phyloP scores from a whole-genome alignment of 2,888 invertebrate species.

The Gibbula magus region DNA sequence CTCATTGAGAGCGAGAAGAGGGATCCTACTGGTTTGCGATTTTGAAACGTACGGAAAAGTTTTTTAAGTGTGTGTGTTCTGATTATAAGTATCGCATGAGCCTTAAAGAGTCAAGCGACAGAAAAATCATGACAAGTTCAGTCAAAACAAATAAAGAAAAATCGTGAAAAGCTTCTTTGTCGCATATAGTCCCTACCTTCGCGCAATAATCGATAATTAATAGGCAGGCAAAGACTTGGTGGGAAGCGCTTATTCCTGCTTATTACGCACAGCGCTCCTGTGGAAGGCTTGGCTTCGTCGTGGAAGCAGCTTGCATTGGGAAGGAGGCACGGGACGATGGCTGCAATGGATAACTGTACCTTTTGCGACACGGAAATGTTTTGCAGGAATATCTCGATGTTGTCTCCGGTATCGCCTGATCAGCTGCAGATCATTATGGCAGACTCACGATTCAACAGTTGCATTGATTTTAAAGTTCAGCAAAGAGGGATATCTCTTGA shows the following conservation, averaged over 20 bases:
- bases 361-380: not conserved
- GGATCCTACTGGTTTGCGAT: no score
- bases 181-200: no score
- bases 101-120: no score
- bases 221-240: not conserved
- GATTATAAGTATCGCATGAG: no score
- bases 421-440: not conserved
- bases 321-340: not conserved
- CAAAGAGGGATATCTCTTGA: conserved; percentile 21
- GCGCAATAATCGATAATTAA: conserved; percentile 2
- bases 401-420: not conserved
- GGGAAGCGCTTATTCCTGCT: not conserved
- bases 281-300: not conserved
- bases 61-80: no score
- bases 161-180: no score
- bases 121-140: no score
- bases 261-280: not conserved
- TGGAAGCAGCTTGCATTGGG: not conserved
- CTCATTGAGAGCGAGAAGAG: no score
- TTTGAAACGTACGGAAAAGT: no score
- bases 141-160: no score
- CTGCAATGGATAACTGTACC: conserved; percentile 19
- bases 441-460: conserved; percentile 14
- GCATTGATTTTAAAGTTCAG: not conserved
- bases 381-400: not conserved